Conservation (phyloP, 2,113 vertebrate genomes). For the Xerus inauris region DNA sequence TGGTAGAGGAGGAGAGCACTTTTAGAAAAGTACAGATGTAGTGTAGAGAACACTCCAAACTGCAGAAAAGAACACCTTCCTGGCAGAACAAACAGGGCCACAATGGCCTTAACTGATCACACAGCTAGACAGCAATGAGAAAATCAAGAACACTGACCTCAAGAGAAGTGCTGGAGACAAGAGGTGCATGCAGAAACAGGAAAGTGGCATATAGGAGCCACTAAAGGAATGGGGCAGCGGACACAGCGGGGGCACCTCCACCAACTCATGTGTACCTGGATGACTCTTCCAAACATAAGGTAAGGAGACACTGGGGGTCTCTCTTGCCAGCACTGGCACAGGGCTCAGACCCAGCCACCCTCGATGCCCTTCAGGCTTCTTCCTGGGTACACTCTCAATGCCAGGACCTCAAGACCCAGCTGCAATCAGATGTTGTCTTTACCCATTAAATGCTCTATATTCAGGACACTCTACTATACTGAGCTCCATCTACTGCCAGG, state of each 20-base stretch:
- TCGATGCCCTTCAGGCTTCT: not conserved
- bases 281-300: not conserved
- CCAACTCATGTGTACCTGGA: not conserved
- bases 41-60: not conserved
- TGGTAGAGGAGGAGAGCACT: not conserved
- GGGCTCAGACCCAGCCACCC: not conserved
- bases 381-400: not conserved
- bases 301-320: not conserved
- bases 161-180: not conserved
- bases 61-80: not conserved
- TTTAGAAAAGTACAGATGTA: not conserved
- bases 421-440: not conserved
- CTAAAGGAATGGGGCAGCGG: not conserved
- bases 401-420: not conserved
- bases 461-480: too few relatives aligned
- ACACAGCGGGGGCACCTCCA: not conserved
- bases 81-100: not conserved
- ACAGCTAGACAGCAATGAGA: not conserved
- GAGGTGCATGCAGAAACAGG: not conserved
- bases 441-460: not conserved
- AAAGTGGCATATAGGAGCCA: not conserved
- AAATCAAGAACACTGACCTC: too few relatives aligned
- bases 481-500: not conserved
- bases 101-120: accelerated
- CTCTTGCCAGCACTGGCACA: not conserved